Evolutionary conservation across 2,888 invertebrate species (phyloP), one percentile per base, ranked within the genome.

Genomic region (Halocaridina rubra): DNA sequence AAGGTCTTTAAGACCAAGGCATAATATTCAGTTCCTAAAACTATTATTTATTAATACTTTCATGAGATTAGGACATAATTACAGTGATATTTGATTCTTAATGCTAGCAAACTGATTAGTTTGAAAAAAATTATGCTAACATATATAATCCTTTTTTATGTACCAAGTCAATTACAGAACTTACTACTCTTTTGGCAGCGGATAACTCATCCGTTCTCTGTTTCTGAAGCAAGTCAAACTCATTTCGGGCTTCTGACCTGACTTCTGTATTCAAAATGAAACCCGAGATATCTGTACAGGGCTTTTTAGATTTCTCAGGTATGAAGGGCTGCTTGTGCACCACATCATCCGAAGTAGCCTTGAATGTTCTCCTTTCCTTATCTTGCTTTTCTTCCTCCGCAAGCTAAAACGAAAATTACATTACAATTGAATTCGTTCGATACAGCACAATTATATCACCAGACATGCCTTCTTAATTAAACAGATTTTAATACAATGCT

Each of bases 261-360:
- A 92, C 92, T 82, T 94, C 94, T 1, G 94, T 94, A 75, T 93
- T 93, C n/a, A 95, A 90, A 3, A 92, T 91, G 90, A 95, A 93
- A 39, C 93, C 93, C 13, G 90, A 90, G 2, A 91, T 89, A 78
- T 91, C 91, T 89, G 90, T 90, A 5, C 92, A 86, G 1, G 93
- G 92, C 39, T 91, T 90, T 24, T 91, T 90, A 22, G 91, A 90
- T 80, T 92, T 92, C 30, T 92, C 91, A 3, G 95, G 94, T 79
- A 93, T 92, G 89, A 95, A 95, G 0, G 95, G 94, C 89, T 93
- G 92, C 89, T 93, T 93, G 74, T 93, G 91, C 0, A 94, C 90
- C 2, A 94, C 94, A n/a, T 90, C 90, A 0, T 94, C 92, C 27
- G 94, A 93, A 75, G 92, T 91, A 1, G 95, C 95, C 90, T 93